Evolutionary conservation across 2,113 vertebrate species (phyloP).

Genomic region (Zosterops borbonicus): DNA sequence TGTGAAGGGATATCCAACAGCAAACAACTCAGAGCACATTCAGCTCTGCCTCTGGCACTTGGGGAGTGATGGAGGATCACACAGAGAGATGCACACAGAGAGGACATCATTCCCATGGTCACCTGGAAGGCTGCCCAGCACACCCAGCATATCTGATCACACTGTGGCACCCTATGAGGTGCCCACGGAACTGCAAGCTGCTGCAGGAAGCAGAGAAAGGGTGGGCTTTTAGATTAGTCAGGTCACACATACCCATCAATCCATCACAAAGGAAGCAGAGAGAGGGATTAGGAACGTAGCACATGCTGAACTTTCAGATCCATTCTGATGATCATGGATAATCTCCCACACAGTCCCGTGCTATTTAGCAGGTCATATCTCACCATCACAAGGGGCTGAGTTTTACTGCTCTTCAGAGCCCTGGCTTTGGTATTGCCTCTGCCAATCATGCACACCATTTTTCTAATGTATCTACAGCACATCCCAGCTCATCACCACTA

Average conservation of each 20-base stretch:
- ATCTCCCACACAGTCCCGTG: neutral
- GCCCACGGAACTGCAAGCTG: neutral
- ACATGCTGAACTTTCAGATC: neutral
- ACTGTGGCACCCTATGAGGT: fast-evolving
- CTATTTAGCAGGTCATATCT: neutral
- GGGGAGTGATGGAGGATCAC: neutral
- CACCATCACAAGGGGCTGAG: neutral
- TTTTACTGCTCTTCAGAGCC: neutral
- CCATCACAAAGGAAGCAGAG: neutral
- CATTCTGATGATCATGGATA: too few species aligned
- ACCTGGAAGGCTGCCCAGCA: neutral
- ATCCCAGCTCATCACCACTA: neutral
- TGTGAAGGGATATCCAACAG: neutral
- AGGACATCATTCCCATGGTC: neutral
- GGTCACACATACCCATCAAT: neutral
- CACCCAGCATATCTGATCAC: neutral
- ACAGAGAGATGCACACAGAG: neutral
- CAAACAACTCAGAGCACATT: neutral
- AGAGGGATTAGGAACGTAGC: neutral
- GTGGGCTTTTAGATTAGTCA: neutral
- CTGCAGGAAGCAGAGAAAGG: neutral
- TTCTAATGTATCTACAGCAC: neutral
- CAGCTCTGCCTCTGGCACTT: neutral
- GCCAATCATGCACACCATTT: neutral
- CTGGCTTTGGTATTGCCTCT: neutral